Percentiles rank a stretch among this genome's conserved stretches.
Evolutionary conservation across 1,140 invertebrate species (phyloP).

Genomic region (Pseudachorutes palmiensis): DNA sequence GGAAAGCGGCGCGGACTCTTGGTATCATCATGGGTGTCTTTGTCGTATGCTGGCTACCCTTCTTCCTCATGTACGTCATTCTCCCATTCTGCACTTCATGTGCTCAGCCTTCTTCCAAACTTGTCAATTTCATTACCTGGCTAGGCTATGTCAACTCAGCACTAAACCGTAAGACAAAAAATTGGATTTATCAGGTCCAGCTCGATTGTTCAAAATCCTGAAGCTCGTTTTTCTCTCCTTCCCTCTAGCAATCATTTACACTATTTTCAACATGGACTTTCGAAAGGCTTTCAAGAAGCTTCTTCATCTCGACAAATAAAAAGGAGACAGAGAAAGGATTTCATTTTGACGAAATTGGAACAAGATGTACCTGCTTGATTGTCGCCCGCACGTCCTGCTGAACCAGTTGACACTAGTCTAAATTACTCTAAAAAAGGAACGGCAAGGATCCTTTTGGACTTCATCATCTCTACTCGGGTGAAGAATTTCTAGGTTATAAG

Average conservation of each 20-base stretch:
- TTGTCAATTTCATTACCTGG: constrained; percentile 89
- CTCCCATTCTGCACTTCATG: constrained; percentile 73
- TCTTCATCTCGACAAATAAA: constrained; percentile 51
- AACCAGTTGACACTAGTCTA: too few relatives aligned
- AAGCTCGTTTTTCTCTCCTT: neutral
- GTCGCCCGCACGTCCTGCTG: too few relatives aligned
- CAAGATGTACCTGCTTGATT: neutral
- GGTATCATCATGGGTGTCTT: constrained; percentile 86
- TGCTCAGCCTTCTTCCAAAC: constrained; percentile 61
- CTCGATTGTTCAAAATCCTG: too few relatives aligned
- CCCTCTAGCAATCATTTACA: constrained; percentile 72
- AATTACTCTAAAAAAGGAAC: too few relatives aligned
- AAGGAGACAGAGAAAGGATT: neutral
- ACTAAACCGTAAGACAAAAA: constrained; percentile 58
- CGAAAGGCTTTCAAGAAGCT: constrained; percentile 83
- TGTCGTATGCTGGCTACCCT: constrained; percentile 93
- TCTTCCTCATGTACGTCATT: constrained; percentile 91
- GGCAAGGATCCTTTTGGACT: too few relatives aligned
- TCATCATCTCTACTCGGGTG: neutral
- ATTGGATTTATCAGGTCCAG: neutral
- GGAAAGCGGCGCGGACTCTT: constrained; percentile 80
- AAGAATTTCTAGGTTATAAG: neutral
- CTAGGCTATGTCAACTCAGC: constrained; percentile 95
- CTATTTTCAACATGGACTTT: constrained; percentile 95
- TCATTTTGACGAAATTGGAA: neutral